Base-by-base conservation (phyloP, 2,888 invertebrate species). In the Platycheirus rosarum region DNA sequence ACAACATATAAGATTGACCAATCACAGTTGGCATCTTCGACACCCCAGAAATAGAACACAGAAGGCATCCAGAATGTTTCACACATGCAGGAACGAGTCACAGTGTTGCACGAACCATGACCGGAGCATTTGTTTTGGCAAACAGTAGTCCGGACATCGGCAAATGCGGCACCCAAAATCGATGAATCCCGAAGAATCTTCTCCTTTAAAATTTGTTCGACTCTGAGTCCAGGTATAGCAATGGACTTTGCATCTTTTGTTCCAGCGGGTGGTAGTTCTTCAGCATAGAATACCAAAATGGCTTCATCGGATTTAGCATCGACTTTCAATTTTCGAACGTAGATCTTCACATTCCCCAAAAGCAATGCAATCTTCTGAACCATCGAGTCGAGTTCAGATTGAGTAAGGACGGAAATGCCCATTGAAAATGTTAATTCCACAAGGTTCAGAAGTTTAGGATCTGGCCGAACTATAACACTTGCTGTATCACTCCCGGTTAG, bases 21-120 rank as follows among this genome's bases (percentile, higher is more conserved):
- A 89, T 96, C 96, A 89, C 97, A 97, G 91, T 97, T 96, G 87
- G 95, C 95, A 71, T 94, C 93, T 88, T 93, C 92, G 26, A 93
- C 92, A 79, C 93, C 92, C 88, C 93, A 92, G 74, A 93, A 92
- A 55, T 93, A 92, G 82, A 95, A 91, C 35, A 95, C 92, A 89
- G 96, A 95, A 91, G 97, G 95, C 97, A 98, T 98, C 98, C 98
- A 98, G 92, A 98, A 98, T 16, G 97, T 96, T 91, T 98, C 97
- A 90, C 98, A 98, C 86, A 95, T 93, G 88, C 98, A 98, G 68
- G 94, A 92, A 86, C 97, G 93, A 5, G 96, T 94, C 85, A 94
- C 93, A 88, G 95, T 94, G 89, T 97, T 95, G 91, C 98, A 98
- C 35, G 93, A 92, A 63, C 98, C 98, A 90, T 98, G 98, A 49